A percentile compares a stretch with the other conserved stretches of the same genome.
Evolutionary conservation across 2,888 invertebrate genomes (phyloP).

Genomic region (Ectobius pallidus): DNA sequence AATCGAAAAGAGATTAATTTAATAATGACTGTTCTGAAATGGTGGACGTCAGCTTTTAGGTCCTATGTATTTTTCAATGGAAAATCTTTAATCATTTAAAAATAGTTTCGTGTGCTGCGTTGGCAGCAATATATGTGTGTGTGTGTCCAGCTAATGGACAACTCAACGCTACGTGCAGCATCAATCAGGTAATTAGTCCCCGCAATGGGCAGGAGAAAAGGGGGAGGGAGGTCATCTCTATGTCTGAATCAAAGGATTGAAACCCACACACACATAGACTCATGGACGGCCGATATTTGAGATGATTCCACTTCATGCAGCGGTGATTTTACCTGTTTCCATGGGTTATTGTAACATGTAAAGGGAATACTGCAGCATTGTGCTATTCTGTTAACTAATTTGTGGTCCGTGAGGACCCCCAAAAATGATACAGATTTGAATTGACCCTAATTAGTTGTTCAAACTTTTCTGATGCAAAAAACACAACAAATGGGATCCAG

Average conservation of each 20-base stretch:
- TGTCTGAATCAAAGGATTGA: constrained; percentile 10
- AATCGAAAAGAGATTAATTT: too few species aligned
- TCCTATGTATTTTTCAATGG: neutral
- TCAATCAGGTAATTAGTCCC: constrained; percentile 4
- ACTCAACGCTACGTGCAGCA: neutral
- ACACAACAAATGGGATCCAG: too few species aligned
- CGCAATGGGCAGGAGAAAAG: neutral
- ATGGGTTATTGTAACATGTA: neutral
- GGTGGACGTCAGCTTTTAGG: too few species aligned
- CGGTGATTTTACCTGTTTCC: neutral
- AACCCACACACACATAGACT: neutral
- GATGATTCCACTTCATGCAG: neutral
- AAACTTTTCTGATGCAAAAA: too few species aligned
- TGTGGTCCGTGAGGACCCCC: too few species aligned
- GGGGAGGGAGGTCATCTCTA: neutral
- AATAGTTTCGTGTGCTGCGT: neutral
- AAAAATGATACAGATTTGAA: too few species aligned
- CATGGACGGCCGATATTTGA: neutral
- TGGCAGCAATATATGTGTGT: too few species aligned
- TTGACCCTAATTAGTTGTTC: too few species aligned
- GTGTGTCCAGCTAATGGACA: neutral
- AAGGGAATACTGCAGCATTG: too few species aligned
- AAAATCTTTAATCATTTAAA: constrained; percentile 1
- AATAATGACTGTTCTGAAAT: too few species aligned
- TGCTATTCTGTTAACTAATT: too few species aligned